Evolutionary conservation across 2,113 vertebrate genomes (phyloP).

Genomic region (Nibea albiflora): DNA sequence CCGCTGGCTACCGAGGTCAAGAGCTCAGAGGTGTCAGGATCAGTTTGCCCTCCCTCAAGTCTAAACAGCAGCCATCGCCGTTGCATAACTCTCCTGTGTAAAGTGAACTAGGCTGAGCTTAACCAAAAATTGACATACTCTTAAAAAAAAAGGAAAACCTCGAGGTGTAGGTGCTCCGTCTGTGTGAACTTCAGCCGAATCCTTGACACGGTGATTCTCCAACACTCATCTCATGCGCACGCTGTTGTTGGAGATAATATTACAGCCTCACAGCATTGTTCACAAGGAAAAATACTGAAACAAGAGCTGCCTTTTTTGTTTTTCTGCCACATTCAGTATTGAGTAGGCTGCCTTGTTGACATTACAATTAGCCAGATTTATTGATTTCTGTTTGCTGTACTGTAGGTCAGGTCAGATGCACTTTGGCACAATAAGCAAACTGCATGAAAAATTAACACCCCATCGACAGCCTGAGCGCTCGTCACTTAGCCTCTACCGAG

Average conservation of each 20-base stretch:
- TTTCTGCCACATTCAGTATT: background rate
- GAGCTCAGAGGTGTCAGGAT: constrained; percentile 45
- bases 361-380: background rate
- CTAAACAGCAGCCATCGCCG: constrained; percentile 9
- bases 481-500: constrained; percentile 36
- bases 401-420: constrained; percentile 7
- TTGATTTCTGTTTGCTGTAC: constrained; percentile 11
- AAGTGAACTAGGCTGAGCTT: constrained; percentile 11
- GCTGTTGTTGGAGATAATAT: constrained; percentile 20
- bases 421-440: constrained; percentile 42
- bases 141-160: constrained; percentile 18
- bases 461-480: constrained; percentile 34
- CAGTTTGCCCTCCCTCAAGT: constrained; percentile 19
- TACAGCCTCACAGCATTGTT: background rate
- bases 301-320: background rate
- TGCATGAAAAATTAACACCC: constrained; percentile 41
- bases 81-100: constrained; percentile 15
- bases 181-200: constrained; percentile 9
- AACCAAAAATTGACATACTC: constrained; percentile 24
- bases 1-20: constrained; percentile 25
- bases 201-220: constrained; percentile 8
- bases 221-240: background rate
- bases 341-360: constrained; percentile 7
- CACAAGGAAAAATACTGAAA: background rate
- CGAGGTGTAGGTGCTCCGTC: background rate